Evolutionary conservation across 1,140 invertebrate genomes (phyloP), one percentile per base, ranked within the genome.

Genomic region (Zelostemma sp.): DNA sequence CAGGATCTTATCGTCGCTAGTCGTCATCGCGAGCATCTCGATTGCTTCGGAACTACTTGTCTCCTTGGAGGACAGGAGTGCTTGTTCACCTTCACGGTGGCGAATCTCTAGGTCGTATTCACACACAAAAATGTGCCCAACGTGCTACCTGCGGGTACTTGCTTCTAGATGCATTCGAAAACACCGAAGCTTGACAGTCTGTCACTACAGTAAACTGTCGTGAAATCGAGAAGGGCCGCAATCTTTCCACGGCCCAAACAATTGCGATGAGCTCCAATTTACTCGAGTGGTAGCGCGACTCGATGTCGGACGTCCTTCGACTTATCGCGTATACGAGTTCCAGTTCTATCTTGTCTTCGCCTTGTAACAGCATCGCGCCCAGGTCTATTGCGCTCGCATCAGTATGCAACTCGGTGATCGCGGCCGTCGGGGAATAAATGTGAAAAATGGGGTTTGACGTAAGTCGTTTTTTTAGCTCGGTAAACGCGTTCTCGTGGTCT

Each of bases 351-450:
- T 41, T 11, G 12, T 53, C 48, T 19, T 75, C 63, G 1, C 25
- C 15, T 48, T 80, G 76, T 1, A 81, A 35, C 2, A 83, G 21
- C 6, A 80, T 75, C 0, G 70, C 77, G 0, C 60, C 78, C 0
- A 79, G 4, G 0, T 73, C 76, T 0, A 50, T 35, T 0, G 59
- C 19, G 41, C 65, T 72, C 0, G 79, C 81, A 58, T 84, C 80
- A 0, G 74, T 80, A 66, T 80, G 76, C 14, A 84, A 41, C 17
- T 81, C 75, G 0, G 64, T 76, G 2, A 14, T 15, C 3, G 72
- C 57, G 16, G 72, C 67, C 18, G 68, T 55, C 17, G 76, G 75
- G 58, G 78, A 66, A 59, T 80, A 85, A 3, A 81, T 54, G 38
- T 61, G 60, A 17, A 85, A 66, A 11, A 80, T 48, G 12, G 83